Conservation (phyloP, 2,797 vertebrate species). For the Tolypeutes matacus region DNA sequence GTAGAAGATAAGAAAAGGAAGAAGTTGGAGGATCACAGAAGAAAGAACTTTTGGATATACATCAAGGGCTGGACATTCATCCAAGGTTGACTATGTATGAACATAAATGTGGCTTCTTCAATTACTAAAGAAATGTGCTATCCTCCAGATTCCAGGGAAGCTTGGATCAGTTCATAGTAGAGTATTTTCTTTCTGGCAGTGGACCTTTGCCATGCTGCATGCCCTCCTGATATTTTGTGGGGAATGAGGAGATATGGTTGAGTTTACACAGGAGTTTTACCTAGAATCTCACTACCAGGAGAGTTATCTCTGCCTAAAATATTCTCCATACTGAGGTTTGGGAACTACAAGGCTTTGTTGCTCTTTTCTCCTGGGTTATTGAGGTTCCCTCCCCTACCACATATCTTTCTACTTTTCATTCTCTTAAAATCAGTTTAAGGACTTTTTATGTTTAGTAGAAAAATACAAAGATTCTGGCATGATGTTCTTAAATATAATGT, state of each 20-base stretch:
- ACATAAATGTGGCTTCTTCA: not conserved
- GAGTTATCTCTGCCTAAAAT: conserved; percentile 1
- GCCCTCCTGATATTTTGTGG: not conserved
- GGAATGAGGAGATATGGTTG: not conserved
- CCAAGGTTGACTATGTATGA: not conserved
- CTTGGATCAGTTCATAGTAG: not conserved
- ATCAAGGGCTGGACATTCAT: not conserved
- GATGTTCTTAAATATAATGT: conserved; percentile 63
- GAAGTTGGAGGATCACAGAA: too few relatives aligned
- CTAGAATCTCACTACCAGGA: conserved; percentile 48
- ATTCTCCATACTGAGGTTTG: not conserved
- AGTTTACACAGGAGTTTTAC: conserved; percentile 20
- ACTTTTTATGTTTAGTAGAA: conserved; percentile 78
- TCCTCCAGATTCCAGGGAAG: not conserved
- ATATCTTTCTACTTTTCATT: not conserved
- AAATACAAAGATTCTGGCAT: conserved; percentile 63
- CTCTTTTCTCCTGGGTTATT: not conserved
- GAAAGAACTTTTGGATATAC: not conserved
- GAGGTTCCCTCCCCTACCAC: not conserved
- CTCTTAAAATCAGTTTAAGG: conserved; percentile 60
- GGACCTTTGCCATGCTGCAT: not conserved
- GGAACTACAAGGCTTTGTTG: not conserved
- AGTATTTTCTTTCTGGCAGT: not conserved
- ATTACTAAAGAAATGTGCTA: not conserved
- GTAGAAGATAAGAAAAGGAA: not conserved